Evolutionary conservation across 2,113 vertebrate species (phyloP).

Genomic region (Bubalus kerabau): DNA sequence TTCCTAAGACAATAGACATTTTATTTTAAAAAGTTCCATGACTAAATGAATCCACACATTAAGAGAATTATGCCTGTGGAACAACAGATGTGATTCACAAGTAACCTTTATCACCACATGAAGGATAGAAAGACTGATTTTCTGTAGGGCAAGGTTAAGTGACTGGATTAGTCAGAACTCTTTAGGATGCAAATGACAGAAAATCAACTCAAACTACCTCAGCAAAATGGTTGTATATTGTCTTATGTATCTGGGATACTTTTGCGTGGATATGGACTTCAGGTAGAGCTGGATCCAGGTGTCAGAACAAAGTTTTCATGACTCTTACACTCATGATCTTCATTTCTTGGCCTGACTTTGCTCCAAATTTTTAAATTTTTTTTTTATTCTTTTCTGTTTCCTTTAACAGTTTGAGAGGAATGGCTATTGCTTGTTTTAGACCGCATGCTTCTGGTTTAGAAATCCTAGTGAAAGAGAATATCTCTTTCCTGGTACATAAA

Average conservation of each 20-base stretch:
- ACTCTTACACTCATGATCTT: not conserved
- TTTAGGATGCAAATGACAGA: not conserved
- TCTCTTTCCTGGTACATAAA: not conserved
- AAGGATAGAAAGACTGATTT: not conserved
- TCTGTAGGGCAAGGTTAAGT: not conserved
- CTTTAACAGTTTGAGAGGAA: not conserved
- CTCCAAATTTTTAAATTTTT: not conserved
- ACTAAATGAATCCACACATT: not conserved
- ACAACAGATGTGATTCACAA: not conserved
- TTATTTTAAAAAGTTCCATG: constrained; percentile 27
- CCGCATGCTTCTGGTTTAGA: not conserved
- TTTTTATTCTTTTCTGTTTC: not conserved
- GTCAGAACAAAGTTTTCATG: not conserved
- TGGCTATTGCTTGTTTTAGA: not conserved
- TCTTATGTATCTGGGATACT: not conserved
- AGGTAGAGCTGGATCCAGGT: not conserved
- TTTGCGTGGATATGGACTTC: not conserved
- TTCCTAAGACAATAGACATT: constrained; percentile 42
- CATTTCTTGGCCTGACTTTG: not conserved
- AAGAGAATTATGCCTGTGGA: not conserved
- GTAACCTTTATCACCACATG: not conserved
- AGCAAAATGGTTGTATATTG: not conserved
- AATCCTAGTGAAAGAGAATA: not conserved
- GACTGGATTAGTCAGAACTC: not conserved
- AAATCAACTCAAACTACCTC: not conserved